phyloP scores from a whole-genome alignment of 2,888 invertebrate genomes.

The Troides oblongomaculatus region DNA sequence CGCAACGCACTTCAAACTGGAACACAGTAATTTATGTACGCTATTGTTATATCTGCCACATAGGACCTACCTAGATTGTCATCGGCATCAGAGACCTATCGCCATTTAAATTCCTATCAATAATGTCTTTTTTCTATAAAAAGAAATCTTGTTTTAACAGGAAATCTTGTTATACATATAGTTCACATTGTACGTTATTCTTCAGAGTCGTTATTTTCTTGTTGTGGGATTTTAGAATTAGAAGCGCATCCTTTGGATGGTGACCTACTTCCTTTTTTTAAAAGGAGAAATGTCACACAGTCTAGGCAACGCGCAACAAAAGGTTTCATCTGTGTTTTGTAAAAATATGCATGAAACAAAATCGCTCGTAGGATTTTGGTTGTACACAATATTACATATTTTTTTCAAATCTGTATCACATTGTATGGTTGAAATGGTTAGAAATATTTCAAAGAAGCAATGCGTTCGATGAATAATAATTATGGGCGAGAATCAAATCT shows the following conservation, averaged over 20 bases:
- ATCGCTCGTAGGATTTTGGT: background rate
- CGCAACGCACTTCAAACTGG: no score
- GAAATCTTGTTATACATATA: background rate
- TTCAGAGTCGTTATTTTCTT: background rate
- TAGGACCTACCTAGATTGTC: no score
- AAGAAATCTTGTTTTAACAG: background rate
- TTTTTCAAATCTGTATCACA: background rate
- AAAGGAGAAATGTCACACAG: conserved; percentile 10
- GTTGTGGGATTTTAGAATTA: conserved; percentile 20
- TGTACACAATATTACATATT: background rate
- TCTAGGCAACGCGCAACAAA: conserved; percentile 15
- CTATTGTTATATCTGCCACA: no score
- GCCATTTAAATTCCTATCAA: background rate
- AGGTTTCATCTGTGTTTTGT: conserved; percentile 10
- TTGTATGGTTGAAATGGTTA: background rate
- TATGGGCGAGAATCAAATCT: no score
- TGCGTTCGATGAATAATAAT: background rate
- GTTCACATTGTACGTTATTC: background rate
- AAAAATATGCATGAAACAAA: background rate
- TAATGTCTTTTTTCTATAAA: background rate
- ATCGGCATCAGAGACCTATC: no score
- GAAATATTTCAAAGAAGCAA: background rate
- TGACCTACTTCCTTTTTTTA: conserved; percentile 19
- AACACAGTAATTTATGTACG: no score
- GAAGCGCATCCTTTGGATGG: conserved; percentile 14